Evolutionary conservation across 2,888 invertebrate genomes (phyloP).

Genomic region (Drosophila colorata): DNA sequence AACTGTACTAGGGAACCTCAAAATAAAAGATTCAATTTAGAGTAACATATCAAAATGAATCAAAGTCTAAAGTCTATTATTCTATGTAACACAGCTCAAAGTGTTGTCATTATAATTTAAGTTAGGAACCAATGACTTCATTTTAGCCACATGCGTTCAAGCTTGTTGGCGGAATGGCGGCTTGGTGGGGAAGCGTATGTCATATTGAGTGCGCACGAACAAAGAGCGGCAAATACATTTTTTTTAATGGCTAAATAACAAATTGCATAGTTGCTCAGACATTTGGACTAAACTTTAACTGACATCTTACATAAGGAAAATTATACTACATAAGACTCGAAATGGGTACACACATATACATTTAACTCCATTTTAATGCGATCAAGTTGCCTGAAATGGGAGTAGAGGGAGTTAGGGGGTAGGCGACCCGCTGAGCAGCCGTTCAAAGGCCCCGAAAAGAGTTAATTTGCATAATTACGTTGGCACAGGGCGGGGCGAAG

Average conservation of each 20-base stretch:
- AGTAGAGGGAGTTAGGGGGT: constrained; percentile 9
- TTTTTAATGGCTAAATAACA: constrained; percentile 68
- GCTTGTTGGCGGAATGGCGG: not conserved
- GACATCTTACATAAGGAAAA: constrained; percentile 72
- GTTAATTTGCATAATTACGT: constrained; percentile 79
- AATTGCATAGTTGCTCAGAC: constrained; percentile 64
- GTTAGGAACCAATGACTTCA: not conserved
- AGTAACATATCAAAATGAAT: not conserved
- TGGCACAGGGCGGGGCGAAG: constrained; percentile 24
- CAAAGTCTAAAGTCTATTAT: not conserved
- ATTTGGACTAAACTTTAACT: constrained; percentile 63
- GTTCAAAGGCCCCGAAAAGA: constrained; percentile 78
- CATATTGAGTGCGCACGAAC: constrained; percentile 77
- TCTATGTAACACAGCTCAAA: not conserved
- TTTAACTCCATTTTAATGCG: constrained; percentile 49
- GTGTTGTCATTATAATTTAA: not conserved
- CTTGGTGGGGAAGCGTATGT: constrained; percentile 31
- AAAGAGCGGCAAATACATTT: constrained; percentile 61
- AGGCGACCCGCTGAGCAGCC: constrained; percentile 67
- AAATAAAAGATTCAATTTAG: not conserved
- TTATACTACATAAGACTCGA: constrained; percentile 42
- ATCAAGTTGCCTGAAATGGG: constrained; percentile 24
- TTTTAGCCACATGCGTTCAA: not conserved
- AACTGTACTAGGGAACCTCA: not conserved
- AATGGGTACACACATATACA: constrained; percentile 30